Conservation (phyloP, 2,888 invertebrate genomes). For the Plemyria rubiginata region DNA sequence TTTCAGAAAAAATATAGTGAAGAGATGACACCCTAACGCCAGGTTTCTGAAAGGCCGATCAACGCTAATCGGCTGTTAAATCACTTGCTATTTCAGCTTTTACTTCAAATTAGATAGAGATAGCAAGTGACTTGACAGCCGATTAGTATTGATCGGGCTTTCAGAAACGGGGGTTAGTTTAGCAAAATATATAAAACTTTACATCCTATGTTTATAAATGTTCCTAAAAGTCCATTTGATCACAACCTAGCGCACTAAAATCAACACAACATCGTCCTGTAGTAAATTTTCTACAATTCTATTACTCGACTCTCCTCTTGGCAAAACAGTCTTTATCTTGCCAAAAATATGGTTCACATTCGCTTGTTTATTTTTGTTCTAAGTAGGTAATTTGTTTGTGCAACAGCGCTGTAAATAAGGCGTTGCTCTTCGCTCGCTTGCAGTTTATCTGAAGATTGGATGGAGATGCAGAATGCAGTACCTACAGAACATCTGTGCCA, state of each 20-base stretch:
- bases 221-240: conserved; percentile 1
- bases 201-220: conserved; percentile 2
- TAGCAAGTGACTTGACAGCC: too few species aligned
- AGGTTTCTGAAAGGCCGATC: too few species aligned
- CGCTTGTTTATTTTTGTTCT: conserved; percentile 19
- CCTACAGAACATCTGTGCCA: conserved; percentile 28
- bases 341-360: conserved; percentile 26
- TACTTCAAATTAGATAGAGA: too few species aligned
- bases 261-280: conserved; percentile 17
- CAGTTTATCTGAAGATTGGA: conserved; percentile 53
- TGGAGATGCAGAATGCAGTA: conserved; percentile 33
- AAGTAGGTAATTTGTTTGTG: conserved; percentile 51
- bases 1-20: too few species aligned
- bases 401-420: conserved; percentile 55
- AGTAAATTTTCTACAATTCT: conserved; percentile 27
- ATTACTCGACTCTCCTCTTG: conserved; percentile 9
- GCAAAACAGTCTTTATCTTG: conserved; percentile 21
- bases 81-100: too few species aligned
- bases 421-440: conserved; percentile 44
- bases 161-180: too few species aligned
- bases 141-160: too few species aligned
- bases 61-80: too few species aligned
- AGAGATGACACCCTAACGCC: too few species aligned
- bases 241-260: conserved; percentile 8
- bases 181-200: background rate